Evolutionary conservation across 92 coral and sea anemone species (phyloP).

Genomic region (Palythoa grandis): DNA sequence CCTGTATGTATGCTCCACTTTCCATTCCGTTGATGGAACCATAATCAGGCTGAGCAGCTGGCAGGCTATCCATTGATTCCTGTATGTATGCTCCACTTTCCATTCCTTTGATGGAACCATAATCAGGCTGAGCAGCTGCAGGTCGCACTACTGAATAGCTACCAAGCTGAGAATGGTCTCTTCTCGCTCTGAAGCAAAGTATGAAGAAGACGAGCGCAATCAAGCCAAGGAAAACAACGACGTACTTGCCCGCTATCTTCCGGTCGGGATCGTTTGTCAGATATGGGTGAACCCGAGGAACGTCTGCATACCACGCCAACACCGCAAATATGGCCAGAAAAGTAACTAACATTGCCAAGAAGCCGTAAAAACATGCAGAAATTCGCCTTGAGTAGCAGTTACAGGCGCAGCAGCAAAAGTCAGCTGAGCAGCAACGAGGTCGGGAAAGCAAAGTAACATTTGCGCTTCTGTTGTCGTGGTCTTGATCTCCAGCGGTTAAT

Average conservation of each 20-base stretch:
- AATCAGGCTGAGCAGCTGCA: neutral
- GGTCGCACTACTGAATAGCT: neutral
- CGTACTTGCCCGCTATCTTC: conserved; percentile 52
- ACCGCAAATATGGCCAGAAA: conserved; percentile 33
- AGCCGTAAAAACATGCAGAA: conserved; percentile 45
- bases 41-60: neutral
- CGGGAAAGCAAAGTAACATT: neutral
- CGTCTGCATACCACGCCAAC: conserved; percentile 58
- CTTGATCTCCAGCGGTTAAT: neutral
- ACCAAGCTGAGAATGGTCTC: neutral
- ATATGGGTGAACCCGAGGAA: conserved; percentile 17
- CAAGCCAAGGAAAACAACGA: conserved; percentile 12
- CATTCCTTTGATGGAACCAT: neutral
- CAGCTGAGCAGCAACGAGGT: conserved; percentile 11
- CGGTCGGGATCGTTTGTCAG: conserved; percentile 18
- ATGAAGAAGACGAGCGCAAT: conserved; percentile 5
- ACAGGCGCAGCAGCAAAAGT: conserved; percentile 49
- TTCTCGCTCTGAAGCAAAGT: conserved; percentile 13
- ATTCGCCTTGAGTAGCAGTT: conserved; percentile 55
- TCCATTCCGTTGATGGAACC: neutral
- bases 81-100: neutral
- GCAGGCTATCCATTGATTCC: neutral
- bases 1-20: neutral
- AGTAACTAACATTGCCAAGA: neutral
- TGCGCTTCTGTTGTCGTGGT: neutral